Base-by-base conservation (phyloP, 2,797 vertebrate species). In the Bradypus variegatus region DNA sequence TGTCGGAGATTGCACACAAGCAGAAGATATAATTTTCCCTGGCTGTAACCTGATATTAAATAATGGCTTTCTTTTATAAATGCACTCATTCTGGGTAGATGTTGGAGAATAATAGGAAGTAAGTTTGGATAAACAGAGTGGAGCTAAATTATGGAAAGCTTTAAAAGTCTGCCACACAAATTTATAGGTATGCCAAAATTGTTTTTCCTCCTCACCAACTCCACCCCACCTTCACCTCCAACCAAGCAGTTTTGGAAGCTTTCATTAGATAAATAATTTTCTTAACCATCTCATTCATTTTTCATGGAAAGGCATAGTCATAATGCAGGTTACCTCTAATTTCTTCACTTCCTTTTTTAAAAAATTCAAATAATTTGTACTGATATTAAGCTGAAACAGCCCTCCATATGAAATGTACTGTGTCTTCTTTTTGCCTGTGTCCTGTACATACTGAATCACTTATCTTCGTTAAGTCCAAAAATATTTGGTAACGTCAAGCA, bases 401-500 rank as follows among this genome's bases (percentile, higher is more conserved):
- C 2, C 38, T 89, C 12, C 76, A 73, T 45, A 36, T 93, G 55
- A 33, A 85, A 70, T 69, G 21, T 88, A 50, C 0, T 65, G 29
- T 87, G 80, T 85, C 91, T 95, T 92, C 90, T 95, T 88, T 93
- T 80, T 76, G 45, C 85, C 85, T 94, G 64, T 95, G 16, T 90
- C 91, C 77, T 91, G 8, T 91, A 15, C 33, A 87, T 69, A 67
- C 14, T 83, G 19, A 92, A 60, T 92, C 36, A 67, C 48, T 85
- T 87, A 23, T 69, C 84, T 95, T 53, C 92, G 84, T 78, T 9
- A 62, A 84, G 94, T 96, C 84, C 64, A 87, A 83, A 92, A 83
- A 60, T 55, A 8, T 72, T 83, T 90, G 62, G 6, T 84, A 81
- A 88, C 41, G 29, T 12, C 41, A 76, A 88, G 48, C 29, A 77